Conservation (phyloP, 1,140 invertebrate genomes). For the Bombus pascuorum region DNA sequence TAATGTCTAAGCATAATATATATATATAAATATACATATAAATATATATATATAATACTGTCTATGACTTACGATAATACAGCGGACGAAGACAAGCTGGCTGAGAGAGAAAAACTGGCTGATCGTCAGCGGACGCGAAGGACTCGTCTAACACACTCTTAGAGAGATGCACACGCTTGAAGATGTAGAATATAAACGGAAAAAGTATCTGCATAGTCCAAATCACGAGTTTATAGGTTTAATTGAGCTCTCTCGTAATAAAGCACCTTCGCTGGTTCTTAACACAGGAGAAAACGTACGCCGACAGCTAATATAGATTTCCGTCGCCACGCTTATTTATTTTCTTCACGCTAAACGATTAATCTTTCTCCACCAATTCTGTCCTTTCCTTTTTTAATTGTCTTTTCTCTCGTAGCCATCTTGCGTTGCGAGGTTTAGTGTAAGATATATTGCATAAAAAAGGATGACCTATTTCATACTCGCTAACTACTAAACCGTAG, state of each 20-base stretch:
- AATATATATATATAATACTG: slow-evolving; percentile 57
- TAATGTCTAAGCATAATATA: slow-evolving; percentile 53
- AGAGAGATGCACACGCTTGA: slow-evolving; percentile 48
- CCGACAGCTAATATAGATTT: slow-evolving; percentile 29
- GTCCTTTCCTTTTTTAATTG: slow-evolving; percentile 24
- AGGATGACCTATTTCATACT: slow-evolving; percentile 68
- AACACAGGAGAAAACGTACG: neutral
- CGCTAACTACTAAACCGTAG: slow-evolving; percentile 60
- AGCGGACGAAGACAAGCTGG: slow-evolving; percentile 65
- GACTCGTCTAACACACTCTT: slow-evolving; percentile 16
- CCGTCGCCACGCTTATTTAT: slow-evolving; percentile 56
- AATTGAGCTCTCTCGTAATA: slow-evolving; percentile 18
- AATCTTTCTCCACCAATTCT: neutral
- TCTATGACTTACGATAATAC: slow-evolving; percentile 69
- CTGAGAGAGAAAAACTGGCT: slow-evolving; percentile 52
- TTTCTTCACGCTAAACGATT: slow-evolving; percentile 28
- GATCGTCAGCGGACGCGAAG: neutral
- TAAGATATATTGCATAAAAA: slow-evolving; percentile 67
- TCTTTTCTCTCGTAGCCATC: slow-evolving; percentile 58
- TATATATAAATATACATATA: slow-evolving; percentile 46
- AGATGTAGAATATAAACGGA: slow-evolving; percentile 40
- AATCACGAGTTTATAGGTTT: slow-evolving; percentile 35
- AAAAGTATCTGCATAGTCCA: slow-evolving; percentile 22
- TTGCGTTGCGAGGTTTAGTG: slow-evolving; percentile 62
- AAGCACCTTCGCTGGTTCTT: slow-evolving; percentile 7